Evolutionary conservation across 2,113 vertebrate genomes (phyloP), one percentile per base, ranked within the genome.

Genomic region (Eurystomus gularis): DNA sequence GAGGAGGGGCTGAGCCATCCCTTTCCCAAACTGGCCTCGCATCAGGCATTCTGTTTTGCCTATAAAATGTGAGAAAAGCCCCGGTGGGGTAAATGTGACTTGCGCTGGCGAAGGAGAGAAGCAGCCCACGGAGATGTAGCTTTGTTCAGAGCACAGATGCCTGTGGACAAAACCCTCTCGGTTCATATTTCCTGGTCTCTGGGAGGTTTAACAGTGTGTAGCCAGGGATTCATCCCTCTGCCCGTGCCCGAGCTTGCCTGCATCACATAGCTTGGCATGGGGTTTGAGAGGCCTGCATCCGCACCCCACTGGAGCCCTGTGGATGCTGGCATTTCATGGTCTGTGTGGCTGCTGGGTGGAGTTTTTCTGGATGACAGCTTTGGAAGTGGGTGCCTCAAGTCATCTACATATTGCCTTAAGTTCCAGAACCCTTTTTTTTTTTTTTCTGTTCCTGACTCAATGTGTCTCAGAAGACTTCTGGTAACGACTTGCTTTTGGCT

Each of bases 401-500:
- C 81, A 76, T 96, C 86, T 94, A 79, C 79, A 68, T 87, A 66
- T 96, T 73, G 87, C 62, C 75, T 94, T 57, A 80, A 91, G 89
- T 82, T 70, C 26, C 94, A 93, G 33, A 87, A 57, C 23, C 18
- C 9, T 46, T 68, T 69, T 75, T 44, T 54, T 29, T 37, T 70
- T 46, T 19, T 46, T 42, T 1, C 40, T 83, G 33, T 70, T 89
- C 92, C 91, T 96, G 95, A 88, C 80, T 97, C 92, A 97, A 62
- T 92, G 48, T 3, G 65, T 90, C 90, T 96, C 91, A 82, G 86
- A 96, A 97, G 94, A 95, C 86, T 97, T 96, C 96, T 96, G 96
- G 95, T 97, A 96, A 96, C 86, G 88, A 88, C 94, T 94, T 93
- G 80, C 62, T 92, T 96, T 96, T 97, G 95, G 96, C 92, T 92